These are phyloP conservation scores for Schizaphis graminum DNA, from an alignment of 2,888 invertebrate genomes.

Conservation along the genomic window DNA sequence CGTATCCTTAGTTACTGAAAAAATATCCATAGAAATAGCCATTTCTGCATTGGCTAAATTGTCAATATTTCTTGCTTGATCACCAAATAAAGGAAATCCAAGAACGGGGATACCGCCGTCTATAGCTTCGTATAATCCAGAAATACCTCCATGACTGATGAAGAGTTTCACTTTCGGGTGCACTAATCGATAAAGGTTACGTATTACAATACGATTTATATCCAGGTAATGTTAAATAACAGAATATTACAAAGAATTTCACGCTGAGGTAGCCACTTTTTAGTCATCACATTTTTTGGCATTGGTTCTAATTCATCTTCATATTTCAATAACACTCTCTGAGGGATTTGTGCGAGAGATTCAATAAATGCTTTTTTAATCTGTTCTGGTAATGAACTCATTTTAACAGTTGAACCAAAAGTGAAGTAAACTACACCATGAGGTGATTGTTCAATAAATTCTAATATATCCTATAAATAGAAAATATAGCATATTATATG, in stretches of 20 bases:
- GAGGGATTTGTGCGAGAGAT: background rate
- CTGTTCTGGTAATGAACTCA: background rate
- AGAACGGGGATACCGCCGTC: background rate
- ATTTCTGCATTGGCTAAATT: background rate
- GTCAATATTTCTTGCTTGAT: background rate
- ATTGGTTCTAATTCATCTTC: background rate
- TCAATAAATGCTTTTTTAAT: background rate
- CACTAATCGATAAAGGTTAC: background rate
- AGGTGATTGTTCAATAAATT: background rate
- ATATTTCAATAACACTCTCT: background rate
- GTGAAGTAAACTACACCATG: background rate
- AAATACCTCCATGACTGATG: background rate
- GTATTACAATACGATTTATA: too few relatives aligned
- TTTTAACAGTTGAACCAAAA: background rate
- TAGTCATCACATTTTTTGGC: background rate
- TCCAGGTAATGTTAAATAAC: background rate
- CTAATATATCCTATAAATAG: background rate
- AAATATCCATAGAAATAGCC: slow-evolving; percentile 10
- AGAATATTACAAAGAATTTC: background rate
- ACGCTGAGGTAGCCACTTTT: background rate
- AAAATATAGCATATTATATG: background rate
- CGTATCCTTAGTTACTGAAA: background rate
- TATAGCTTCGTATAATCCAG: background rate
- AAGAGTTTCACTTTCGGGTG: background rate
- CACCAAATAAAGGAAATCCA: background rate